Evolutionary conservation across 2,888 invertebrate species (phyloP).

Genomic region (Drosophila demipolita): DNA sequence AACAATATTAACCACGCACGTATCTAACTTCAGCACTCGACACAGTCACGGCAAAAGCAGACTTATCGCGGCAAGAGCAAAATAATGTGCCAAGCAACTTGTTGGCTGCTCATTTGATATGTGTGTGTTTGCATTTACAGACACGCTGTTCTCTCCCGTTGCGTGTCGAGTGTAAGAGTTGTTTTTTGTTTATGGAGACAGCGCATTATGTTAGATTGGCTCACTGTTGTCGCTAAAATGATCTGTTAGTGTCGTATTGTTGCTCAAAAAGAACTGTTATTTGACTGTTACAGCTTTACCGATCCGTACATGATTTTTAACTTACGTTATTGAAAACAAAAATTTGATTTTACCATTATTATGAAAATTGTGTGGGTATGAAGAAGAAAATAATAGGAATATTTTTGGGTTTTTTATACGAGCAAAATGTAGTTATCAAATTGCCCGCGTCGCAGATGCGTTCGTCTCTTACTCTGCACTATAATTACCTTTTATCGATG

Average conservation of each 20-base stretch:
- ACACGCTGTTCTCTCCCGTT: slow-evolving; percentile 10
- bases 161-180: slow-evolving; percentile 14
- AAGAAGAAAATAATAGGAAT: not conserved
- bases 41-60: slow-evolving; percentile 25
- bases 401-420: not conserved
- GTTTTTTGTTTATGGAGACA: not conserved
- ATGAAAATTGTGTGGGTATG: not conserved
- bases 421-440: not conserved
- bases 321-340: not conserved
- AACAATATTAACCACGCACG: slow-evolving; percentile 18
- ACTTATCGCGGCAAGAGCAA: slow-evolving; percentile 31
- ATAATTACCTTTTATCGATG: not conserved
- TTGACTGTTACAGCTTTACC: not conserved
- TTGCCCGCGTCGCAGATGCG: not conserved
- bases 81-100: slow-evolving; percentile 33
- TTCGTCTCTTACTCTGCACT: not conserved
- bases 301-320: slow-evolving; percentile 12
- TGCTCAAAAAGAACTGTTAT: slow-evolving; percentile 20
- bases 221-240: slow-evolving; percentile 34
- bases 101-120: slow-evolving; percentile 25
- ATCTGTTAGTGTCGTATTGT: slow-evolving; percentile 17
- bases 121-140: not conserved
- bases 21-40: slow-evolving; percentile 29
- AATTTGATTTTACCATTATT: not conserved
- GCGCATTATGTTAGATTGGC: slow-evolving; percentile 2